phyloP scores from a whole-genome alignment of 1,140 invertebrate genomes.

The Oryzaephilus surinamensis region DNA sequence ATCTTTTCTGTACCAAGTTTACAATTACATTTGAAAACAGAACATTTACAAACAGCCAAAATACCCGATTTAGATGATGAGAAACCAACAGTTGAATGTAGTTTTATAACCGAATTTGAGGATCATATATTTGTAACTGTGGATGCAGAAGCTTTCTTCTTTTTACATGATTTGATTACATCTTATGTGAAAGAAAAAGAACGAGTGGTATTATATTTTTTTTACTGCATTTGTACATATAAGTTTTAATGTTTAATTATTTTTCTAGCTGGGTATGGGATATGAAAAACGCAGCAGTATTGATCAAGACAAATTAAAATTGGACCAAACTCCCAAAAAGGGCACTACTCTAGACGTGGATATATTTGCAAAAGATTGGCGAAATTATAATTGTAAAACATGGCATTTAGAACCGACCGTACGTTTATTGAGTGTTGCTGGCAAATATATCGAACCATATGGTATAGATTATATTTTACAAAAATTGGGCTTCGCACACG shows the following conservation, averaged over 20 bases:
- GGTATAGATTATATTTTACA: constrained; percentile 96
- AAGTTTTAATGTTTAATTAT: neutral
- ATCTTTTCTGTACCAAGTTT: constrained; percentile 91
- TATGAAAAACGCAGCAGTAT: constrained; percentile 17
- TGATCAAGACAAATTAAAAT: constrained; percentile 22
- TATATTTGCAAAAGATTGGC: constrained; percentile 74
- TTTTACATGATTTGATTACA: constrained; percentile 91
- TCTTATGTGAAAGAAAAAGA: constrained; percentile 92
- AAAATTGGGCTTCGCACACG: constrained; percentile 93
- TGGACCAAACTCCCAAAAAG: constrained; percentile 41
- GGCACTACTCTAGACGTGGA: constrained; percentile 34
- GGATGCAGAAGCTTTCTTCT: constrained; percentile 95
- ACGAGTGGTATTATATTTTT: constrained; percentile 51
- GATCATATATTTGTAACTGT: constrained; percentile 97
- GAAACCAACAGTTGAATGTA: constrained; percentile 86
- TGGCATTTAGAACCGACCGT: constrained; percentile 98
- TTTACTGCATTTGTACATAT: no score
- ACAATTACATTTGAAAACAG: constrained; percentile 86
- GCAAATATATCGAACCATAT: constrained; percentile 92
- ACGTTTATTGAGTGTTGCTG: constrained; percentile 52
- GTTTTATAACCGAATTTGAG: constrained; percentile 96
- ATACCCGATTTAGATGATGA: constrained; percentile 65
- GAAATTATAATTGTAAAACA: constrained; percentile 88
- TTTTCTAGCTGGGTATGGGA: constrained; percentile 22
- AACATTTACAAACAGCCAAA: constrained; percentile 67